A percentile compares a stretch with the other conserved stretches of the same genome.
Conservation (phyloP, 2,797 vertebrate species). For the Poeciliopsis gracilis region DNA sequence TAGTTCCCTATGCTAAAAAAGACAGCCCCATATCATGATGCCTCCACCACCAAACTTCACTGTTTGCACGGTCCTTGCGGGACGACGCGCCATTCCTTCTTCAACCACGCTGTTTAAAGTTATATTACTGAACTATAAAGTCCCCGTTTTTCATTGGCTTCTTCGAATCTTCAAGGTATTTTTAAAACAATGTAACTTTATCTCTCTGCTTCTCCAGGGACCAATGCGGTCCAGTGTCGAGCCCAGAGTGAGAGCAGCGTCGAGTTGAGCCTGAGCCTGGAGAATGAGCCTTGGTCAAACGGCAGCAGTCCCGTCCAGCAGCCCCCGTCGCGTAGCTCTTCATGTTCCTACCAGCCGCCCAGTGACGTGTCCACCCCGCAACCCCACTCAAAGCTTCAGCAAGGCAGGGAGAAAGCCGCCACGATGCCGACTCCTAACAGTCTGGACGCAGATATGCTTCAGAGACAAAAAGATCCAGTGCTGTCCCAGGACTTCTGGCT, state of each 20-base stretch:
- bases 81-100: background rate
- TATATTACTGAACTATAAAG: background rate
- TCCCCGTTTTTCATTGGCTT: background rate
- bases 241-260: conserved; percentile 94
- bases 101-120: background rate
- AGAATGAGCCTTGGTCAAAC: conserved; percentile 91
- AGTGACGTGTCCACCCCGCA: conserved; percentile 77
- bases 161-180: background rate
- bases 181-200: background rate
- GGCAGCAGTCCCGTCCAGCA: conserved; percentile 90
- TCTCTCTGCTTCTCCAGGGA: conserved; percentile 41
- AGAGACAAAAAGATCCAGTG: conserved; percentile 49
- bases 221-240: conserved; percentile 82
- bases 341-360: conserved; percentile 70
- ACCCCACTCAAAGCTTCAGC: conserved; percentile 75
- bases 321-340: conserved; percentile 76
- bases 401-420: conserved; percentile 68
- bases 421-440: conserved; percentile 18
- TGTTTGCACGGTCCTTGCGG: background rate
- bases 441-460: conserved; percentile 21
- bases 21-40: background rate
- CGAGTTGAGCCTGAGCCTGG: conserved; percentile 88
- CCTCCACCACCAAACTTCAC: background rate
- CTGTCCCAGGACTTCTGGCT: conserved; percentile 72
- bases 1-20: background rate